Conservation (phyloP, 2,113 vertebrate genomes). For the Bagarius yarrelli region DNA sequence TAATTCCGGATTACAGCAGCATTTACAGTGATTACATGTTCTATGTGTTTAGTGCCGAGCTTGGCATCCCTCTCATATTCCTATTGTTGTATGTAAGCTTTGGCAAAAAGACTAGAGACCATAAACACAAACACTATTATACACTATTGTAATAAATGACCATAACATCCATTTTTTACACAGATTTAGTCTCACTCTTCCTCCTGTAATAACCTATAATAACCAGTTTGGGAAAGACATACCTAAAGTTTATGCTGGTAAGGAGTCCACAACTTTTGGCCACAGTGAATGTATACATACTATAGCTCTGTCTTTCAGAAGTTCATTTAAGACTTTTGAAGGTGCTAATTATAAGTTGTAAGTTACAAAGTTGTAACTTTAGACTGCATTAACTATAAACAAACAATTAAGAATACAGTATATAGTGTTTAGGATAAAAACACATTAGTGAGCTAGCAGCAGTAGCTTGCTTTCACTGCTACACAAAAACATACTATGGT, state of each 20-base stretch:
- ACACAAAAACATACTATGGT: not conserved
- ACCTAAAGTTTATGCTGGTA: too few species aligned
- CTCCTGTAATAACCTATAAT: too few species aligned
- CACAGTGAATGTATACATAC: not conserved
- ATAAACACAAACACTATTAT: conserved; percentile 10
- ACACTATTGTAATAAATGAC: not conserved
- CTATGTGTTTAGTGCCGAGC: not conserved
- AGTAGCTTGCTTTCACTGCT: not conserved
- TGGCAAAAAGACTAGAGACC: not conserved
- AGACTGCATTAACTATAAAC: not conserved
- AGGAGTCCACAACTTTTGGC: too few species aligned
- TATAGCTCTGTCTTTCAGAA: not conserved
- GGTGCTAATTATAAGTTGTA: not conserved
- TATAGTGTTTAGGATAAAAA: not conserved
- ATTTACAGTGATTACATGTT: conserved; percentile 6
- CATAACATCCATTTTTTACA: not conserved
- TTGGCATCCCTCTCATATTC: not conserved
- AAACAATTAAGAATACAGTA: not conserved
- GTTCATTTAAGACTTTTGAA: not conserved
- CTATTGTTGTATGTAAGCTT: conserved; percentile 1
- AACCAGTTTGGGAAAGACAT: too few species aligned
- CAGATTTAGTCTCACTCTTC: too few species aligned
- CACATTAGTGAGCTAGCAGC: not conserved
- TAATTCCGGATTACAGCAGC: conserved; percentile 10
- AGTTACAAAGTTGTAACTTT: not conserved